Base-by-base conservation (phyloP, 1,140 invertebrate species). In the Drosophila setifemur region DNA sequence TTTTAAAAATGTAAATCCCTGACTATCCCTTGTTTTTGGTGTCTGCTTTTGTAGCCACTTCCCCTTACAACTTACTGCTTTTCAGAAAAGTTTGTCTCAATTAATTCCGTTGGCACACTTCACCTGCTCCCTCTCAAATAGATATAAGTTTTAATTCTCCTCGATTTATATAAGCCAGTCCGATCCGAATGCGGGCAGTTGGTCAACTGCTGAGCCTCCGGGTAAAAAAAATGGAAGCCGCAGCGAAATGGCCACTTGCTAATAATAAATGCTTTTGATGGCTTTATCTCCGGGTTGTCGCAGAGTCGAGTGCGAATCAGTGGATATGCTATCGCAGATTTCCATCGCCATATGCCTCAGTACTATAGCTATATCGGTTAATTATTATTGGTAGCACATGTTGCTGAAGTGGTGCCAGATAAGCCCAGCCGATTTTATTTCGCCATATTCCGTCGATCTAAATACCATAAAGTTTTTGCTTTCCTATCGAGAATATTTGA, bases 361-460 rank as follows among this genome's bases (percentile, higher is more conserved):
- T 16, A 61, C 16, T 60, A 8, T 12, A 2, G 23, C 2, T 23
- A 4, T 26, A 82, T 67, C 37, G 48, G 39, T 49, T 85, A 83
- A 85, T 83, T 85, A 78, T 83, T 78, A 83, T 83, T 83, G 58
- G 74, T 57, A 61, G 74, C 76, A 61, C 68, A 73, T 73, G 58
- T 29, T 19, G 16, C n/a, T 76, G 40, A 55, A 76, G 73, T 70
- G 64, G 42, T 9, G 4, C 14, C 19, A 9, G 73, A 82, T 82
- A 82, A 82, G 40, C 43, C 25, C 18, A n/a, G n/a, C n/a, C 8
- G 14, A 57, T 25, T 42, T 39, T 57, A 42, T 23, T 60, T 60
- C 18, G 49, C 52, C 52, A 42, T 39, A 21, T 37, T 28, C 29
- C 25, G 50, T 1, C 45, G 26, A 47, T 68, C 33, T 25, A 37